A percentile compares a stretch with the other conserved stretches of the same genome.
Evolutionary conservation across 2,888 invertebrate genomes (phyloP).

Genomic region (Scelioninae gen. 1): DNA sequence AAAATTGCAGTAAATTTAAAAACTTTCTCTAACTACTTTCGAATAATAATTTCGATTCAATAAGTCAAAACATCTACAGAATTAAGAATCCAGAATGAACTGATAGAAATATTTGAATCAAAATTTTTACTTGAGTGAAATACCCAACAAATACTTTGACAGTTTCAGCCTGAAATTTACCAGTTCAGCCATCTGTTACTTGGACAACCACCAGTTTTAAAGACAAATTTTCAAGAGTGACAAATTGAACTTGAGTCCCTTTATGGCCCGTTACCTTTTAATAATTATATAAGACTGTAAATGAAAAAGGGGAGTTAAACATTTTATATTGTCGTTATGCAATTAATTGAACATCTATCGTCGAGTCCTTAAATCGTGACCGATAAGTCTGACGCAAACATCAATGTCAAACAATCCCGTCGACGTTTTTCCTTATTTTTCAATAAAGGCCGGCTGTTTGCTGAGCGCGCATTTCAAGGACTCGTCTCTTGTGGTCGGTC

Average conservation of each 20-base stretch:
- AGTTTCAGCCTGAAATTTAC: too few relatives aligned
- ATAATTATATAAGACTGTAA: slow-evolving; percentile 30
- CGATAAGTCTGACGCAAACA: slow-evolving; percentile 30
- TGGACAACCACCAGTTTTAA: too few relatives aligned
- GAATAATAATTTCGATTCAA: too few relatives aligned
- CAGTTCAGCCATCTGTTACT: too few relatives aligned
- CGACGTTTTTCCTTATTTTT: slow-evolving; percentile 33
- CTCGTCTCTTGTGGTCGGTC: slow-evolving; percentile 51
- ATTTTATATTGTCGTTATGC: not conserved
- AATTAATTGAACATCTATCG: slow-evolving; percentile 9
- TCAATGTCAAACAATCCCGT: slow-evolving; percentile 13
- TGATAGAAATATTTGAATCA: too few relatives aligned
- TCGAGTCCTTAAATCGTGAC: slow-evolving; percentile 28
- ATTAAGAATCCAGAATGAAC: too few relatives aligned
- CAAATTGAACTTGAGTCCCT: not conserved
- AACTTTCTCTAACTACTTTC: too few relatives aligned
- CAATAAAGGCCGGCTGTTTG: slow-evolving; percentile 40
- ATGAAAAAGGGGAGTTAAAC: slow-evolving; percentile 6
- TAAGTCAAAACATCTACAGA: too few relatives aligned
- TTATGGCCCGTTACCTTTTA: slow-evolving; percentile 19
- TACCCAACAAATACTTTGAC: too few relatives aligned
- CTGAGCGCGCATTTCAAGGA: slow-evolving; percentile 41
- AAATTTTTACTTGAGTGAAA: too few relatives aligned
- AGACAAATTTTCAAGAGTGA: too few relatives aligned
- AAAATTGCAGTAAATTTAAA: too few relatives aligned